These are phyloP conservation scores for Arenicola marina DNA, from an alignment of 2,888 invertebrate genomes.

Conservation along the genomic window DNA sequence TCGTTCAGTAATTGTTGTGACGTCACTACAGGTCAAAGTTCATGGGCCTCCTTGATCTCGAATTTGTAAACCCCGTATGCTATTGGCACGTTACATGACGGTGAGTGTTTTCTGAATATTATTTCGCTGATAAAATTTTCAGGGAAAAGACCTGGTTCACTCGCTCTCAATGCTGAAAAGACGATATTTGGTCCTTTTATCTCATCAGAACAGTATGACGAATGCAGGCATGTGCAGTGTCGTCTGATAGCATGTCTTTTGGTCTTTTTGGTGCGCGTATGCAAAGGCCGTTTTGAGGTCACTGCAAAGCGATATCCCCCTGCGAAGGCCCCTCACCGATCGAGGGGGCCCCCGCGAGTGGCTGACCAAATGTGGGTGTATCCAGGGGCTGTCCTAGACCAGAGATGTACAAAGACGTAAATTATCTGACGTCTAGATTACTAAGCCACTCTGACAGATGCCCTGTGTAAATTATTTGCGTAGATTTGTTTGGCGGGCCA, in stretches of 20 bases:
- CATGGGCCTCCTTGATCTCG: conserved; percentile 51
- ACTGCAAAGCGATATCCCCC: background rate
- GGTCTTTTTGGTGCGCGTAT: conserved; percentile 40
- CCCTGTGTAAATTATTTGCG: too few relatives aligned
- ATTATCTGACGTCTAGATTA: too few relatives aligned
- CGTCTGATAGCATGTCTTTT: conserved; percentile 24
- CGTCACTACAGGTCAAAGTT: conserved; percentile 57
- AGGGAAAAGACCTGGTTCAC: conserved; percentile 52
- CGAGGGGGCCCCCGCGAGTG: too few relatives aligned
- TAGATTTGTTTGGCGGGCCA: too few relatives aligned
- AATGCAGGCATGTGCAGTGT: conserved; percentile 34
- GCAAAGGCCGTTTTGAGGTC: conserved; percentile 31
- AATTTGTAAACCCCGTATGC: conserved; percentile 59
- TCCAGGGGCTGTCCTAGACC: too few relatives aligned
- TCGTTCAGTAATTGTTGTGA: conserved; percentile 24
- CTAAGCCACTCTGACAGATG: too few relatives aligned
- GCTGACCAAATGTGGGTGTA: too few relatives aligned
- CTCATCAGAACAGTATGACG: conserved; percentile 14
- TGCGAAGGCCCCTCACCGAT: background rate
- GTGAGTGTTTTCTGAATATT: conserved; percentile 66
- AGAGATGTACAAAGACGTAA: too few relatives aligned
- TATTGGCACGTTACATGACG: conserved; percentile 63
- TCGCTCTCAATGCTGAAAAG: conserved; percentile 29
- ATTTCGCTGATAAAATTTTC: conserved; percentile 65
- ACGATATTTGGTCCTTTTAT: conserved; percentile 20